Base-by-base conservation (phyloP, 1,140 invertebrate species). In the Aphidius ervi region DNA sequence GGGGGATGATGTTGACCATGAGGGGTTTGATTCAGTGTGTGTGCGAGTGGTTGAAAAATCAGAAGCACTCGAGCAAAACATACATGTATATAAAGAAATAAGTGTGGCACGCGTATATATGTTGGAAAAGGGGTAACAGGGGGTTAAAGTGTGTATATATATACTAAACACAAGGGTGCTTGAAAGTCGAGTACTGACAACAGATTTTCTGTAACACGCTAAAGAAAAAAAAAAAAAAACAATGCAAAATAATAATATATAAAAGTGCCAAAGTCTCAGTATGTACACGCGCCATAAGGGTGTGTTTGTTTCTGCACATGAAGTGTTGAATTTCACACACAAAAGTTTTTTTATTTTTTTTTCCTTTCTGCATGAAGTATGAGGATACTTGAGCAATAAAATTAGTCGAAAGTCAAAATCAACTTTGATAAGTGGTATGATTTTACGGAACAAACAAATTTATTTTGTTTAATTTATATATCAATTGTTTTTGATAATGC, bases 101-200 rank as follows among this genome's bases (percentile, higher is more conserved):
- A 31, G 23, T 31, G 23, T 31, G 23, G 23, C 23, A 31, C 23
- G 23, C 23, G 23, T 31, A 4, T 23, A 23, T 4, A 31, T 31
- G 4, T 31, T 31, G 23, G 4, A 31, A 31, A 31, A 31, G 23
- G 23, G 23, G 23, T 31, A 31, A 43, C 42, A 43, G 9, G 42
- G 42, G 42, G 42, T 10, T 31, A 57, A 37, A 52, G 49, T 52
- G 49, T 37, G 31, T 52, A 37, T 37, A 52, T 37, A 52, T 9
- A 37, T 37, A 52, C 8, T 37, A 52, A 53, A 56, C 50, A 66
- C 58, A 47, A 65, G 63, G 73, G 73, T 68, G 66, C 74, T 76
- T 68, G 72, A 58, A 52, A 77, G 69, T 74, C 71, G 72, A 75
- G 74, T 66, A 61, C 69, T 71, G 66, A 72, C 71, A 73, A 74